phyloP scores from a whole-genome alignment of 2,113 vertebrate species.

The Hoplias malabaricus region DNA sequence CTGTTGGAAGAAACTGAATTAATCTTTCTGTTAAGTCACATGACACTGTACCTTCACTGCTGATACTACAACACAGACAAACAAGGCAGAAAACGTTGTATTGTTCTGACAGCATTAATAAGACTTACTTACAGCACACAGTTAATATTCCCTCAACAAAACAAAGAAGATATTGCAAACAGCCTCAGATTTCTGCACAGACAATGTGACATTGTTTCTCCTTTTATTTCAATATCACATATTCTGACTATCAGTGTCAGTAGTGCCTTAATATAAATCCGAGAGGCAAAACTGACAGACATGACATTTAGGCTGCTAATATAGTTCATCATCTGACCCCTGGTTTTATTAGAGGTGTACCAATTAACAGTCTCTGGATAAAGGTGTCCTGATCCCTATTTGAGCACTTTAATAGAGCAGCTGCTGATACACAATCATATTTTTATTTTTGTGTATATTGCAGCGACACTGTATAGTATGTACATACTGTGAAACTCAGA shows the following conservation, averaged over 20 bases:
- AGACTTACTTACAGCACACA: background rate
- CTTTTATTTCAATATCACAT: background rate
- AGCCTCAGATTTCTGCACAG: background rate
- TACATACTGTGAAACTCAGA: too few relatives aligned
- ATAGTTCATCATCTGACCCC: background rate
- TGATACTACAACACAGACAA: background rate
- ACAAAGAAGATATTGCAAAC: background rate
- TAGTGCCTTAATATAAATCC: too few relatives aligned
- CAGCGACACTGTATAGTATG: too few relatives aligned
- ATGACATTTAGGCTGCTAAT: too few relatives aligned
- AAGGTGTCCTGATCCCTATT: background rate
- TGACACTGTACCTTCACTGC: background rate
- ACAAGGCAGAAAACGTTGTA: background rate
- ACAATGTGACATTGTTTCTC: background rate
- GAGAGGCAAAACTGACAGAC: background rate
- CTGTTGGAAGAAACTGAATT: slow-evolving; percentile 59
- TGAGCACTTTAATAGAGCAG: too few relatives aligned
- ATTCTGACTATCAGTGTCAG: too few relatives aligned
- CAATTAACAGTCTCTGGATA: background rate
- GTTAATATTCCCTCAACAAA: background rate
- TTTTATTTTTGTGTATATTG: too few relatives aligned
- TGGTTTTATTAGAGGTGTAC: background rate
- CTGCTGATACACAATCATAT: too few relatives aligned
- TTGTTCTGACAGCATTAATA: background rate
- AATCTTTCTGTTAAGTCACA: background rate